Evolutionary conservation across 1,140 invertebrate species (phyloP).

Genomic region (Drosophila prosaltans): DNA sequence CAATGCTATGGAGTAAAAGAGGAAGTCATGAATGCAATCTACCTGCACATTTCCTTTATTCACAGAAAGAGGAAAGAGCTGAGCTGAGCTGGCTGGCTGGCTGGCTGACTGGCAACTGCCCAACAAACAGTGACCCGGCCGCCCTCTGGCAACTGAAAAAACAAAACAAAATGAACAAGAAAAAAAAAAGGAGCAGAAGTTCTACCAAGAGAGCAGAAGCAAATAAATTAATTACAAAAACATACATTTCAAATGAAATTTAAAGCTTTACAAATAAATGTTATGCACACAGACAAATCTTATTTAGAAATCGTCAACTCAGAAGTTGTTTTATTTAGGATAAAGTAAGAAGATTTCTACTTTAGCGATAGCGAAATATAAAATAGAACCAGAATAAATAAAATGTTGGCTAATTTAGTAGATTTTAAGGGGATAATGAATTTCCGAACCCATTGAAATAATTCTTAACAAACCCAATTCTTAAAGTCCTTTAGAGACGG

Average conservation of each 20-base stretch:
- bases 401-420: too few relatives aligned
- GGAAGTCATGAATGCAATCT: conserved; percentile 75
- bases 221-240: conserved; percentile 18
- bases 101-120: conserved; percentile 21
- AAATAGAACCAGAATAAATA: too few relatives aligned
- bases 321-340: too few relatives aligned
- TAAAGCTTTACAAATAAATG: conserved; percentile 13
- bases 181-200: conserved; percentile 18
- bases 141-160: conserved; percentile 36
- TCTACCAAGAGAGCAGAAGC: background rate
- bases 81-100: background rate
- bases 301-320: background rate
- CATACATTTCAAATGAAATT: conserved; percentile 7
- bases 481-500: too few relatives aligned
- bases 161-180: conserved; percentile 34
- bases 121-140: conserved; percentile 38
- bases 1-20: conserved; percentile 55
- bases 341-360: too few relatives aligned
- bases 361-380: too few relatives aligned
- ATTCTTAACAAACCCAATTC: too few relatives aligned
- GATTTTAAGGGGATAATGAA: too few relatives aligned
- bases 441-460: too few relatives aligned
- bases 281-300: background rate
- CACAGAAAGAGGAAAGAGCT: conserved; percentile 34
- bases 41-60: conserved; percentile 63